Evolutionary conservation across 2,888 invertebrate genomes (phyloP).

Genomic region (Ormyrus labotus): DNA sequence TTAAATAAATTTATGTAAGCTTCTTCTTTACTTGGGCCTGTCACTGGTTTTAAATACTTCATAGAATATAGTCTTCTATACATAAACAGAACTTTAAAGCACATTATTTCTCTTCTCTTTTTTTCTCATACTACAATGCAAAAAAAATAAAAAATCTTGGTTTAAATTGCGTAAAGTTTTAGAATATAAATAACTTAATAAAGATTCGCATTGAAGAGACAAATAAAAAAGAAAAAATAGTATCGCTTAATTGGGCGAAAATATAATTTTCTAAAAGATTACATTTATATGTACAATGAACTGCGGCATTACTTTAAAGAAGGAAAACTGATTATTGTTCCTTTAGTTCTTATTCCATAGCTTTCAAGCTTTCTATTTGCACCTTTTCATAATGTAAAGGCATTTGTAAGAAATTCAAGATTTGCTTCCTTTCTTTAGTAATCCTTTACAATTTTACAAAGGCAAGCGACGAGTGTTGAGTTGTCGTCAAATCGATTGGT

Average conservation of each 20-base stretch:
- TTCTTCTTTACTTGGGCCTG: conserved; percentile 35
- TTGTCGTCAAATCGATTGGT: conserved; percentile 48
- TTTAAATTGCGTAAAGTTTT: conserved; percentile 25
- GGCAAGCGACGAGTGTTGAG: conserved; percentile 34
- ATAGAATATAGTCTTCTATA: conserved; percentile 38
- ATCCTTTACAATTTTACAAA: conserved; percentile 36
- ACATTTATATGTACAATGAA: conserved; percentile 51
- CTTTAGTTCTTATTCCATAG: conserved; percentile 5
- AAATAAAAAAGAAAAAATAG: conserved; percentile 4
- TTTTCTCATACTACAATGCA: conserved; percentile 41
- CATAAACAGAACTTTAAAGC: conserved; percentile 27
- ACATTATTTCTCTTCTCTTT: conserved; percentile 18
- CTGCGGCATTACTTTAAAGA: conserved; percentile 23
- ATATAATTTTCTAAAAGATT: conserved; percentile 36
- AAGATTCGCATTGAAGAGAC: conserved; percentile 25
- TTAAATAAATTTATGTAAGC: conserved; percentile 40
- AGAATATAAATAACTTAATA: conserved; percentile 52
- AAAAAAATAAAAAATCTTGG: conserved; percentile 51
- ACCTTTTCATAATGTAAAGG: conserved; percentile 25
- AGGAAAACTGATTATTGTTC: conserved; percentile 30
- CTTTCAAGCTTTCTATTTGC: conserved; percentile 5
- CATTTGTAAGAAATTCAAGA: conserved; percentile 23
- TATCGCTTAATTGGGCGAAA: conserved; percentile 27
- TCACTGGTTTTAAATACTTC: conserved; percentile 53
- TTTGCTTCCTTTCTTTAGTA: conserved; percentile 18